Base-by-base conservation (phyloP, 2,113 vertebrate genomes). In the Seriola aureovittata region DNA sequence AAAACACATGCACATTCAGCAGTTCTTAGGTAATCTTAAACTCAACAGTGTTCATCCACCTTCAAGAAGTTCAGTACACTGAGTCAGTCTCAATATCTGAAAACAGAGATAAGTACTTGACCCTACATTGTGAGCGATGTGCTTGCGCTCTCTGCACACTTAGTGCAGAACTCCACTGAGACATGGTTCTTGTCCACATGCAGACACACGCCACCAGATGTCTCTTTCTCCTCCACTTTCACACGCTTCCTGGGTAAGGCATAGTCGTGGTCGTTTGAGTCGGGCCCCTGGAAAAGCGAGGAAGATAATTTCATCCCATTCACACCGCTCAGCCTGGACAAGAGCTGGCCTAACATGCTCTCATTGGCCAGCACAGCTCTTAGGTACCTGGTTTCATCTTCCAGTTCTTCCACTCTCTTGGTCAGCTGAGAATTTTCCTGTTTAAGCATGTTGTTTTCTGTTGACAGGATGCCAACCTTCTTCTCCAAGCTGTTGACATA, bases 151-250 rank as follows among this genome's bases (percentile, higher is more conserved):
- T 96, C 95, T 87, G 98, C 96, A 91, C 98, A 99, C 76, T 97
- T 95, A 81, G 97, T 96, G 96, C 98, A 99, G 96, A 99, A 98
- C 95, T 99, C 98, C 96, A 99, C 97, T 78, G 98, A 99, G 94
- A 99, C 97, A 84, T 97, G 97, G 92, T 98, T 96, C 94, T 96
- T 96, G 94, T 98, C 98, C 93, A 99, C 97, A 85, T 99, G 98
- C 59, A 99, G 96, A 93, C 98, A 99, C 85, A 99, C 94, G 60
- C 98, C 97, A 55, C 96, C 96, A 67, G 96, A 92, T 12, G 95
- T 86, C 64, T 94, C 94, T 88, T 95, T 96, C 84, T 96, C 95
- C 74, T 96, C 95, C 78, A 94, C 88, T 94, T 95, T 96, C 93
- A 91, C 93, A 80, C 91, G 93, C 71, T 96, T 96, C 92, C 95